phyloP scores from a whole-genome alignment of 2,888 invertebrate species.

The Tenthredo distinguenda region DNA sequence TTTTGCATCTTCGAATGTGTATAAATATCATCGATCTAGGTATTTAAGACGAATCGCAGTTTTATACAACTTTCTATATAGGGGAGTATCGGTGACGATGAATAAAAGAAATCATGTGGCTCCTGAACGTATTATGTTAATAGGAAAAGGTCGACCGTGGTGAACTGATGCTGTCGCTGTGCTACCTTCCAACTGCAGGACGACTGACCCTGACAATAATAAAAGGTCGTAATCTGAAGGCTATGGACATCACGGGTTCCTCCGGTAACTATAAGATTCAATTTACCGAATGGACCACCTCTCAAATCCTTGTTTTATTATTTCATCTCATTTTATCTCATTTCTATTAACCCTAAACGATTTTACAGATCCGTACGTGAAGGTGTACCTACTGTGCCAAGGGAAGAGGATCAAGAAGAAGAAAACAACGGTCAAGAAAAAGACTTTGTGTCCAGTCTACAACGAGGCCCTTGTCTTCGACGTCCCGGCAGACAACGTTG shows the following conservation, averaged over 20 bases:
- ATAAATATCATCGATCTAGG: neutral
- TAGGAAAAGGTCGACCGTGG: slow-evolving; percentile 94
- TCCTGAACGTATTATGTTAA: slow-evolving; percentile 58
- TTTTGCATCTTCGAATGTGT: neutral
- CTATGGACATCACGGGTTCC: slow-evolving; percentile 96
- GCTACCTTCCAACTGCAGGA: slow-evolving; percentile 95
- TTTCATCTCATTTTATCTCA: neutral
- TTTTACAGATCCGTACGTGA: slow-evolving; percentile 94
- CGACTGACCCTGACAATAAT: slow-evolving; percentile 94
- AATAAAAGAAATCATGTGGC: slow-evolving; percentile 55
- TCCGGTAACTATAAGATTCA: slow-evolving; percentile 84
- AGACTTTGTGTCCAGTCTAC: slow-evolving; percentile 92
- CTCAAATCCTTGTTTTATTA: neutral
- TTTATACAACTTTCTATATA: neutral
- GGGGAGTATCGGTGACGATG: slow-evolving; percentile 4
- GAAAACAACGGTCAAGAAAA: slow-evolving; percentile 94
- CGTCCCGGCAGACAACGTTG: slow-evolving; percentile 89
- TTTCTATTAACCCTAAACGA: neutral
- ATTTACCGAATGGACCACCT: neutral
- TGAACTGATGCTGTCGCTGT: slow-evolving; percentile 94
- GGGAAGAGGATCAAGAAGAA: slow-evolving; percentile 95
- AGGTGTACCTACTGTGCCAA: slow-evolving; percentile 92
- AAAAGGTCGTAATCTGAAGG: slow-evolving; percentile 94
- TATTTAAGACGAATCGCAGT: neutral
- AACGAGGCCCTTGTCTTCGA: slow-evolving; percentile 97